These are phyloP conservation scores for Nebria brevicollis DNA, from an alignment of 2,888 invertebrate species.

Conservation along the genomic window DNA sequence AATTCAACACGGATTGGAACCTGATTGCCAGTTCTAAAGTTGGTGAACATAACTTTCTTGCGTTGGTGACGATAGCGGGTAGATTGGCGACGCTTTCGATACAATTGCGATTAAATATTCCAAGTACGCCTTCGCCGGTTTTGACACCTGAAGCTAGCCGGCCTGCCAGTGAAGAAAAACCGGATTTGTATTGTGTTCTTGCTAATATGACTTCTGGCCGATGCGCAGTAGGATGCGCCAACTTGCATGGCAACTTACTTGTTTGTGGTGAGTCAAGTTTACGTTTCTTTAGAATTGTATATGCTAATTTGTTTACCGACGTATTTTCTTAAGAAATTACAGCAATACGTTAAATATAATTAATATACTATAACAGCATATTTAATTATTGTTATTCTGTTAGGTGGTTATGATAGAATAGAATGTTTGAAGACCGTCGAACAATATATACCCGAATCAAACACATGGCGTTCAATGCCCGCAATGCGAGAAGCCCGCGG, in stretches of 20 bases:
- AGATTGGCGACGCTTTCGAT: slow-evolving; percentile 71
- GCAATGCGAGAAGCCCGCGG: slow-evolving; percentile 81
- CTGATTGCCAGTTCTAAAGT: slow-evolving; percentile 69
- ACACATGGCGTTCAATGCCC: slow-evolving; percentile 75
- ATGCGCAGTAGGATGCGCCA: slow-evolving; percentile 81
- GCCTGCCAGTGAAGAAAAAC: slow-evolving; percentile 64
- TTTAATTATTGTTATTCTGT: slow-evolving; percentile 7
- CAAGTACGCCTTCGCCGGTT: slow-evolving; percentile 62
- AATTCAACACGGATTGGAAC: slow-evolving; percentile 71
- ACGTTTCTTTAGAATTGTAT: slow-evolving; percentile 1
- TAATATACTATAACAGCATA: neutral
- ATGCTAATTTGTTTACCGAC: neutral
- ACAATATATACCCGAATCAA: slow-evolving; percentile 75
- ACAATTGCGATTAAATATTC: slow-evolving; percentile 64
- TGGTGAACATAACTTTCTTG: slow-evolving; percentile 71
- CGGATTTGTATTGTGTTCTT: slow-evolving; percentile 68
- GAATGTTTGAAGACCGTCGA: slow-evolving; percentile 83
- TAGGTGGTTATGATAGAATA: slow-evolving; percentile 84
- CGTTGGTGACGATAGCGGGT: slow-evolving; percentile 72
- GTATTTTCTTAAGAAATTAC: neutral
- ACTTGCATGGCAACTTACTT: slow-evolving; percentile 75
- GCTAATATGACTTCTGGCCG: slow-evolving; percentile 74
- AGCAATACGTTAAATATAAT: neutral
- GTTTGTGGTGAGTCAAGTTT: slow-evolving; percentile 74
- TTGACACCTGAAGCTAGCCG: slow-evolving; percentile 60